Evolutionary conservation across 2,113 vertebrate genomes (phyloP), one percentile per base, ranked within the genome.

Genomic region (Eptesicus fuscus): DNA sequence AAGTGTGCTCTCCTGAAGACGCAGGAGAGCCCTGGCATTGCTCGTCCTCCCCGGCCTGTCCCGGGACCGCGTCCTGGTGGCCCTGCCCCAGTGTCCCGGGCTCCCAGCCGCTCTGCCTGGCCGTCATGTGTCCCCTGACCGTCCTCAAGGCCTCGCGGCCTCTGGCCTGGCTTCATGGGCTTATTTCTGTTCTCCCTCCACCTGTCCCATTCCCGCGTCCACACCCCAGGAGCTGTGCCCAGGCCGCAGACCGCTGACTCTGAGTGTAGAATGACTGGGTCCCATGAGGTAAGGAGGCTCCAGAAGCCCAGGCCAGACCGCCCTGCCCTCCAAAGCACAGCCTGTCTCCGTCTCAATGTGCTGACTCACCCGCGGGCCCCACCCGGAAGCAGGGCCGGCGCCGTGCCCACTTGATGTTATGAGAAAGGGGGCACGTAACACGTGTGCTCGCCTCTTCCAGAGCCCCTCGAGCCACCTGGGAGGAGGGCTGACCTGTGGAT

Each of bases 151-250:
- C 69, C 87, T 91, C 74, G 32, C 47, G 20, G 59, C 65, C 91
- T 73, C 95, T 94, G 89, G 91, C 76, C 87, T 70, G 53, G 47
- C 76, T 90, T 87, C 86, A 18, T 0, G 37, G 83, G 53, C 79
- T 95, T 93, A 88, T 90, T 96, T 97, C 94, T 76, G 30, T 40
- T 82, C 83, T 85, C 56, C 69, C 37, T 90, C 95, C 93, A 92
- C 93, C 97, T 97, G 96, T 96, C 88, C 8, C 0, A 16, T 93
- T 37, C 91, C 80, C 42, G 47, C 9, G 61, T 77, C 89, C 95
- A 85, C 70, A 51, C 88, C 83, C 82, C 74, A n/a, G 22, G 17
- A 92, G 86, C 77, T 77, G 42, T 71, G 59, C 37, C 76, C 32
- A 63, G 37, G 56, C 61, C 83, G 35, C n/a, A 65, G 76, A 85